Evolutionary conservation across 2,888 invertebrate genomes (phyloP).

Genomic region (Dyspetes luteomarginatus): DNA sequence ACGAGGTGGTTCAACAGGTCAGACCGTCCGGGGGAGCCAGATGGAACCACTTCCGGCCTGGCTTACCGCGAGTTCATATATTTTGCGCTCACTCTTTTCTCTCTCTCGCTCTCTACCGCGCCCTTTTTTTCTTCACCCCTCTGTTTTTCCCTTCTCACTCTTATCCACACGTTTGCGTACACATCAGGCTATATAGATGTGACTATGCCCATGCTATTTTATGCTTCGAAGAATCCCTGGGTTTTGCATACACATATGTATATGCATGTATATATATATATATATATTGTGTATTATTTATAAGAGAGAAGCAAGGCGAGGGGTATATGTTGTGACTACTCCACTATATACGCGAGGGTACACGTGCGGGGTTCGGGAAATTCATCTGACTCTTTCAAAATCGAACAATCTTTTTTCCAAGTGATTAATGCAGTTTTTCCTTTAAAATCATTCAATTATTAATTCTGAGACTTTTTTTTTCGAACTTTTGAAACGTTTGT

Average conservation of each 20-base stretch:
- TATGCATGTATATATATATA: constrained; percentile 25
- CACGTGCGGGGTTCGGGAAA: too few species aligned
- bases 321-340: constrained; percentile 25
- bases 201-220: constrained; percentile 66
- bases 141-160: constrained; percentile 43
- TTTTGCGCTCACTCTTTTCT: constrained; percentile 47
- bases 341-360: neutral
- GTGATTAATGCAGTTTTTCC: too few species aligned
- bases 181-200: constrained; percentile 7
- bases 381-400: too few species aligned
- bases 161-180: constrained; percentile 35
- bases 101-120: constrained; percentile 50
- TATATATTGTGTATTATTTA: too few species aligned
- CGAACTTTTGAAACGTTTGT: too few species aligned
- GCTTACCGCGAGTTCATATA: constrained; percentile 56
- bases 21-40: constrained; percentile 82
- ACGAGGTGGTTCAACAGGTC: constrained; percentile 84
- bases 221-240: constrained; percentile 62
- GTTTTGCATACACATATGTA: neutral
- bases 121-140: constrained; percentile 49
- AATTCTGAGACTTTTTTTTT: too few species aligned
- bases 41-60: constrained; percentile 83
- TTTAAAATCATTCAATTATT: too few species aligned
- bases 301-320: constrained; percentile 42
- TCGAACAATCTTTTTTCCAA: too few species aligned